Percentiles rank a stretch among this genome's conserved stretches.
Conservation (phyloP, 1,140 invertebrate species). For the Nylanderia fulva region DNA sequence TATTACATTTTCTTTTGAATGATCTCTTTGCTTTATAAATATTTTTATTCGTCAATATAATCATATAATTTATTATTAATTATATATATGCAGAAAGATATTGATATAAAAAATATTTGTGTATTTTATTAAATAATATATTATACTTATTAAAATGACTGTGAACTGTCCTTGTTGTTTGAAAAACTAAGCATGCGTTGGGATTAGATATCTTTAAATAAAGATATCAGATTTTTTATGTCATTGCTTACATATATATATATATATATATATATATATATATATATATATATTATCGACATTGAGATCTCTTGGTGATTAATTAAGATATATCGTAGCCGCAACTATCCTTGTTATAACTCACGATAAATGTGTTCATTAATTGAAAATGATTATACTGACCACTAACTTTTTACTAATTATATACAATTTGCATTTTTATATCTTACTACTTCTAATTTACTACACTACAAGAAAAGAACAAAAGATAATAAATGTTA, state of each 20-base stretch:
- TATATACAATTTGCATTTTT: neutral
- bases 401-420: neutral
- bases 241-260: too few species aligned
- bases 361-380: neutral
- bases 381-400: slow-evolving; percentile 2
- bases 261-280: too few species aligned
- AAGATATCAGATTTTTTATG: slow-evolving; percentile 17
- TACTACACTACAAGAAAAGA: neutral
- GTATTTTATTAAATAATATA: neutral
- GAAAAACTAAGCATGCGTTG: neutral
- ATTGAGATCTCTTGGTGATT: neutral
- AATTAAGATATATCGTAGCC: slow-evolving; percentile 40
- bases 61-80: too few species aligned
- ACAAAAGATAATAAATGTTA: too few species aligned
- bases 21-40: neutral
- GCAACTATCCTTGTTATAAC: slow-evolving; percentile 9
- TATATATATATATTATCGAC: neutral
- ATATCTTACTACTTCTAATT: neutral
- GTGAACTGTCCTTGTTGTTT: neutral
- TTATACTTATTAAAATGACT: neutral
- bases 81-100: neutral
- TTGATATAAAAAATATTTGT: neutral
- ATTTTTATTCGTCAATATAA: neutral
- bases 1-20: slow-evolving; percentile 1
- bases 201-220: neutral